A percentile compares a stretch with the other conserved stretches of the same genome.
phyloP scores from a whole-genome alignment of 2,888 invertebrate species.

The Polylopha cassiicola region DNA sequence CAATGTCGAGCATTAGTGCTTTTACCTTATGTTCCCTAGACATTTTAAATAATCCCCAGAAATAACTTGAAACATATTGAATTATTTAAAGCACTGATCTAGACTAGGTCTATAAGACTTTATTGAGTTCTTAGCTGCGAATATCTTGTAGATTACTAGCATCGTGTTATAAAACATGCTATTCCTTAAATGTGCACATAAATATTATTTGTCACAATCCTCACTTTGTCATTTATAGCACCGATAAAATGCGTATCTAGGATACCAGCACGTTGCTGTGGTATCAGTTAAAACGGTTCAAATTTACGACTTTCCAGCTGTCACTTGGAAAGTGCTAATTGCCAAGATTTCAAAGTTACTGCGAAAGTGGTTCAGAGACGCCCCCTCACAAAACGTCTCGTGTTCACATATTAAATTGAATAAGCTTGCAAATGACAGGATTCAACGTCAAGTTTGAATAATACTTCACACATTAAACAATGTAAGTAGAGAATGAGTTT shows the following conservation, averaged over 20 bases:
- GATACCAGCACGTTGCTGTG: background rate
- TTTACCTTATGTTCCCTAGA: too few species aligned
- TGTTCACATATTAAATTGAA: constrained; percentile 18
- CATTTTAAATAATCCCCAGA: too few species aligned
- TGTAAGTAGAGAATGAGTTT: background rate
- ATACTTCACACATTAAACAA: background rate
- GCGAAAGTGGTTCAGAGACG: constrained; percentile 8
- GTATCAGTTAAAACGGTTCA: background rate
- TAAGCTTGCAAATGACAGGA: constrained; percentile 16
- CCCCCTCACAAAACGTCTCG: constrained; percentile 18
- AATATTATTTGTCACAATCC: too few species aligned
- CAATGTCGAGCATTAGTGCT: too few species aligned
- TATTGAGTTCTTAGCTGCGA: too few species aligned
- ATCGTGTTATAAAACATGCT: too few species aligned
- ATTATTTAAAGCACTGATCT: too few species aligned
- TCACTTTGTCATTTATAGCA: too few species aligned
- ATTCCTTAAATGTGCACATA: too few species aligned
- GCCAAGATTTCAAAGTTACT: constrained; percentile 18
- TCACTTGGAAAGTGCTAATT: constrained; percentile 17
- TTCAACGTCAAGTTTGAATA: constrained; percentile 1
- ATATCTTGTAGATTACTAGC: too few species aligned
- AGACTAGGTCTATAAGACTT: too few species aligned
- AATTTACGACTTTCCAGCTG: constrained; percentile 12
- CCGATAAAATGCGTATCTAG: background rate
- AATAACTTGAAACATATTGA: too few species aligned